phyloP scores from a whole-genome alignment of 1,140 invertebrate genomes.

The Capitella teleta region DNA sequence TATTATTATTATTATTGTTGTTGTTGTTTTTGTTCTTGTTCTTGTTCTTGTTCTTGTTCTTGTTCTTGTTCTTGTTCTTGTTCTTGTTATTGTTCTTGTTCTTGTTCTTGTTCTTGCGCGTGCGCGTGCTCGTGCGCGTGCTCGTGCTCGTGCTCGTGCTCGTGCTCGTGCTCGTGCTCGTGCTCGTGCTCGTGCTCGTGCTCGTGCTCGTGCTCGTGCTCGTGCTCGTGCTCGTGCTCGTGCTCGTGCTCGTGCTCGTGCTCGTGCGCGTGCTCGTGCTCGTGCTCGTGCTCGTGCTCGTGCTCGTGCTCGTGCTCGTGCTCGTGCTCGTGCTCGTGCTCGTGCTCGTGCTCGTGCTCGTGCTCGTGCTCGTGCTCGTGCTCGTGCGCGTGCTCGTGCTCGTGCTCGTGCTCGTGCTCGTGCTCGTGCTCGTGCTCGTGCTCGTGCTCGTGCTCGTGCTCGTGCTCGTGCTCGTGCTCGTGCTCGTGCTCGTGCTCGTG shows the following conservation, averaged over 20 bases:
- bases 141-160: neutral
- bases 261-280: neutral
- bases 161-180: neutral
- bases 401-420: neutral
- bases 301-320: neutral
- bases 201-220: neutral
- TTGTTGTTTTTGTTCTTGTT: neutral
- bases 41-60: slow-evolving; percentile 1
- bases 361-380: neutral
- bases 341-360: neutral
- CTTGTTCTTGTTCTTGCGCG: neutral
- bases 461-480: neutral
- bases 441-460: neutral
- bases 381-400: neutral
- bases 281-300: neutral
- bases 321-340: neutral
- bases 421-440: neutral
- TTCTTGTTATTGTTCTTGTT: slow-evolving; percentile 1
- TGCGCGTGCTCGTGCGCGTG: neutral
- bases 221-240: neutral
- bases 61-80: slow-evolving; percentile 1
- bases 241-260: neutral
- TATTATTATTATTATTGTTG: neutral
- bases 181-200: neutral
- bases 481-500: neutral